Base-by-base conservation (phyloP, 2,888 invertebrate genomes). In the Diabrotica balteata region DNA sequence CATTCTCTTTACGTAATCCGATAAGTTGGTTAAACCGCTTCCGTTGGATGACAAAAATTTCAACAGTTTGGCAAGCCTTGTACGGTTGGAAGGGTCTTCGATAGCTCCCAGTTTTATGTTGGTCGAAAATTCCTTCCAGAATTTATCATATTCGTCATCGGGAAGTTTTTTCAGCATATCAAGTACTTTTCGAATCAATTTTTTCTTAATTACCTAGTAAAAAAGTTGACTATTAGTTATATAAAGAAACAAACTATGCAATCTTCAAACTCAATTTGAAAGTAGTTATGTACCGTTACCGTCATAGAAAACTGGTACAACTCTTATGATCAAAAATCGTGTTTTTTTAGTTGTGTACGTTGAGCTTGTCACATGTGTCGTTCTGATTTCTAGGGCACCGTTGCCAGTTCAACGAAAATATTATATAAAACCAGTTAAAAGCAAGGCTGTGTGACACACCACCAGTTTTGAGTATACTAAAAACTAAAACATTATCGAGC, bases 91-190 rank as follows among this genome's bases (percentile, higher is more conserved):
- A 51, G 97, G 93, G 86, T 99, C 99, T 86, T 99, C 99, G 88
- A 98, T 97, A 32, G 98, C 91, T 67, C 99, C 99, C 57, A 84
- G 72, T 73, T 84, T 84, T 60, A 84, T 81, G 90, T 98, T 98
- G 72, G 98, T 99, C 66, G 97, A 96, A 86, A 95, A 99, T 86
- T 99, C 98, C 85, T 97, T 97, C 98, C 98, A 99, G 90, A 99
- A 98, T 79, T 91, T 91, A 42, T 92, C 90, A 84, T 95, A 98
- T 59, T 95, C 93, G 59, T 93, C 94, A 69, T 92, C 92, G 62
- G 93, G 89, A 71, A 99, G 90, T 86, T 98, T 99, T 87, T 97
- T 98, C 74, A 99, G 91, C 97, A 98, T 97, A 84, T 98, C 98
- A 63, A 98, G 59, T 7, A 95, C 95, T 85, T 99, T 99, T 59